These are phyloP conservation scores for Molothrus ater DNA, from an alignment of 2,797 vertebrate genomes.

Conservation along the genomic window DNA sequence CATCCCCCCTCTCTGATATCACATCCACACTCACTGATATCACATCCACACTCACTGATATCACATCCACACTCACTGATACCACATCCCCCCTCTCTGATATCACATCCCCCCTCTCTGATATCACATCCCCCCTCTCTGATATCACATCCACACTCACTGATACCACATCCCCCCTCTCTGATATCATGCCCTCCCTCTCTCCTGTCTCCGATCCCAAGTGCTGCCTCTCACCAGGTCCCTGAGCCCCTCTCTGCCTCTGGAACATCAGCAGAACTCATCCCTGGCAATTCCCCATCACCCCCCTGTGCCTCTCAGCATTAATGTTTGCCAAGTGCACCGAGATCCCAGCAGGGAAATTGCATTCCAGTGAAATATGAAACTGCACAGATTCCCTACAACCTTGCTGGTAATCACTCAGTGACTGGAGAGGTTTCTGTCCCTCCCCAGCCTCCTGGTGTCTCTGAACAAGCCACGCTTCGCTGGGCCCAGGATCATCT, in stretches of 20 bases:
- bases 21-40: no score
- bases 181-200: no score
- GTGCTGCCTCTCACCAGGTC: background rate
- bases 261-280: background rate
- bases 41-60: background rate
- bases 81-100: background rate
- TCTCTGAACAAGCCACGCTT: background rate
- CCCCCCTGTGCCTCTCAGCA: background rate
- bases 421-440: slow-evolving; percentile 1
- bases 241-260: background rate
- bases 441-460: background rate
- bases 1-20: no score
- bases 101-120: background rate
- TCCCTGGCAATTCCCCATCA: background rate
- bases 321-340: background rate
- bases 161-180: background rate
- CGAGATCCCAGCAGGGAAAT: slow-evolving; percentile 35
- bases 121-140: background rate
- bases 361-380: background rate
- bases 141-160: background rate
- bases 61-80: background rate
- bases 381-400: background rate
- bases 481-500: slow-evolving; percentile 9
- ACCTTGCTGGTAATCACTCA: background rate
- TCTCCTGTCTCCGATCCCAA: background rate